These are phyloP conservation scores for Metalampra italica DNA, from an alignment of 2,888 invertebrate species.

Conservation along the genomic window DNA sequence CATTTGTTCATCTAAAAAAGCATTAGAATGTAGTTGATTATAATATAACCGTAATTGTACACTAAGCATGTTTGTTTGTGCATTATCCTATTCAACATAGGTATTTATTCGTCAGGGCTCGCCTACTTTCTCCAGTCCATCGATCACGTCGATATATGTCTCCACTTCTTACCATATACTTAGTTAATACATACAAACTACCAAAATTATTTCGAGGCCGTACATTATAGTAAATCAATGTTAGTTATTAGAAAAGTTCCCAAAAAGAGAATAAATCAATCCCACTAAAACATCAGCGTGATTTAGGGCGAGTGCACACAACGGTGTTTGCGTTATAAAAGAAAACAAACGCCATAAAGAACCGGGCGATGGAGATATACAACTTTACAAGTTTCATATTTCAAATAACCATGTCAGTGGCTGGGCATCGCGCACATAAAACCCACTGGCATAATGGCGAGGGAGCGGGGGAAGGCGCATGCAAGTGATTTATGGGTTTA, in stretches of 20 bases:
- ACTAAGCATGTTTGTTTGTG: too few species aligned
- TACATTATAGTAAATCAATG: not conserved
- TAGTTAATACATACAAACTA: too few species aligned
- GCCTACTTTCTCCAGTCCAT: too few species aligned
- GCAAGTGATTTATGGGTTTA: slow-evolving; percentile 69
- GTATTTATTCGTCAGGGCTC: too few species aligned
- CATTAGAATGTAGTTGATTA: too few species aligned
- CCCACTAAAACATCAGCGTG: slow-evolving; percentile 42
- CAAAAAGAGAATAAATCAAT: slow-evolving; percentile 49
- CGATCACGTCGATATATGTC: too few species aligned
- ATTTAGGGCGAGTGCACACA: slow-evolving; percentile 58
- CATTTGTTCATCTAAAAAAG: too few species aligned
- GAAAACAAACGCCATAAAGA: slow-evolving; percentile 60
- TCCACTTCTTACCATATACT: too few species aligned
- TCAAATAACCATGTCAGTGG: slow-evolving; percentile 63
- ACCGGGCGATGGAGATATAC: slow-evolving; percentile 61
- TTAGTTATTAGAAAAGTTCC: slow-evolving; percentile 30
- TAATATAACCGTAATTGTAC: too few species aligned
- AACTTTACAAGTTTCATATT: slow-evolving; percentile 69
- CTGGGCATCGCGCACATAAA: slow-evolving; percentile 51
- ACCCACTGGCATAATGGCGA: slow-evolving; percentile 42
- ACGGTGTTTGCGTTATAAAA: slow-evolving; percentile 50
- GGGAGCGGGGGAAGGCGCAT: slow-evolving; percentile 42
- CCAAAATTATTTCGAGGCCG: too few species aligned
- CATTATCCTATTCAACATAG: too few species aligned